Percentiles rank a stretch among this genome's conserved stretches.
These are phyloP conservation scores for Acleris literana DNA, from an alignment of 2,888 invertebrate genomes.

Conservation along the genomic window DNA sequence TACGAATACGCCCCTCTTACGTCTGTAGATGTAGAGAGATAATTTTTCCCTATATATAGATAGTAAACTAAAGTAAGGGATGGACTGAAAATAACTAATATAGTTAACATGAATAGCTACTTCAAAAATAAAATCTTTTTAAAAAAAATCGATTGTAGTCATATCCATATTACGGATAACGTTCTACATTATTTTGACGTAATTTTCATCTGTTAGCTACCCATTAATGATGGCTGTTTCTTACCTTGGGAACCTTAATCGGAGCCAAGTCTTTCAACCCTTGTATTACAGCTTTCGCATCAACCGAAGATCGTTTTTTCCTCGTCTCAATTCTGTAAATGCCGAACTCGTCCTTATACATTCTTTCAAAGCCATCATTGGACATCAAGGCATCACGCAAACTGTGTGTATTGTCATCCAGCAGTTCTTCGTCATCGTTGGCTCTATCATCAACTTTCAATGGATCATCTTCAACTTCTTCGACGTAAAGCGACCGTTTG, in stretches of 20 bases:
- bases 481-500: slow-evolving; percentile 46
- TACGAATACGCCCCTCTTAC: too few species aligned
- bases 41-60: too few species aligned
- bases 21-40: too few species aligned
- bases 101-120: too few species aligned
- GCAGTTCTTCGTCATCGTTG: background rate
- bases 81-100: too few species aligned
- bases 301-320: slow-evolving; percentile 43
- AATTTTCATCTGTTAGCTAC: too few species aligned
- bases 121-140: too few species aligned
- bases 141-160: too few species aligned
- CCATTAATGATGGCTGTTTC: background rate
- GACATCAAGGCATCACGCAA: slow-evolving; percentile 6
- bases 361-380: slow-evolving; percentile 46
- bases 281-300: slow-evolving; percentile 39
- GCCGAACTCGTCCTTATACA: slow-evolving; percentile 50
- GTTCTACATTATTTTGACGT: too few species aligned
- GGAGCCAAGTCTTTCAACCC: slow-evolving; percentile 50
- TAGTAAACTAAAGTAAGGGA: too few species aligned
- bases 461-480: slow-evolving; percentile 35
- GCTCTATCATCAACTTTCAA: slow-evolving; percentile 26
- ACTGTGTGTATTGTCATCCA: background rate
- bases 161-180: too few species aligned
- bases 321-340: slow-evolving; percentile 52
- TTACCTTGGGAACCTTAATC: slow-evolving; percentile 46